These are phyloP conservation scores for Rhagophthalmus giganteus DNA, from an alignment of 2,888 invertebrate genomes.

Conservation along the genomic window DNA sequence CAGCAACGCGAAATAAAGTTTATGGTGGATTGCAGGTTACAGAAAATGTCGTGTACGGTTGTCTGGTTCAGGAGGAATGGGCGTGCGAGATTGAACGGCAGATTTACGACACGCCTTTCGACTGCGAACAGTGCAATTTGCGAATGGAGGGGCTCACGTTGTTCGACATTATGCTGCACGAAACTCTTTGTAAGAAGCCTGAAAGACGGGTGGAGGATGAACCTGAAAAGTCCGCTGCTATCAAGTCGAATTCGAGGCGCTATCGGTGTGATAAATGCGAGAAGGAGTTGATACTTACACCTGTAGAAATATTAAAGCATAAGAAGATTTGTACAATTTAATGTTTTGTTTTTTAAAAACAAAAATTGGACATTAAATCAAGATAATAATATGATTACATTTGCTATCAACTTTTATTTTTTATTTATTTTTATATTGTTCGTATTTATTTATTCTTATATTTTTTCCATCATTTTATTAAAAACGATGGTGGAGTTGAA, in stretches of 20 bases:
- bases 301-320: constrained; percentile 85
- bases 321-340: constrained; percentile 62
- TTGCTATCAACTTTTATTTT: neutral
- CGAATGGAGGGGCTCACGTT: constrained; percentile 63
- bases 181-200: constrained; percentile 57
- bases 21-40: constrained; percentile 85
- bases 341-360: neutral
- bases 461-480: no score
- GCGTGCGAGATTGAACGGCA: constrained; percentile 64
- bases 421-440: neutral
- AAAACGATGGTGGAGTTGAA: no score
- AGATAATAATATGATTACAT: neutral
- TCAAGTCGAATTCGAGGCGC: constrained; percentile 62
- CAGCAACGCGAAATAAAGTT: constrained; percentile 63
- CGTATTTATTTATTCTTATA: no score
- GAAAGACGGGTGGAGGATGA: constrained; percentile 39
- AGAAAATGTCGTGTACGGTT: constrained; percentile 79
- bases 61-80: constrained; percentile 71
- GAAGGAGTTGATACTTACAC: constrained; percentile 68
- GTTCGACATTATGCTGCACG: constrained; percentile 76
- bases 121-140: constrained; percentile 70
- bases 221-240: constrained; percentile 35
- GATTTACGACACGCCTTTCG: constrained; percentile 67
- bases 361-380: neutral
- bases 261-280: constrained; percentile 76